A percentile compares a stretch with the other conserved stretches of the same genome.
Conservation (phyloP, 2,888 invertebrate species). For the Eilema caniola region DNA sequence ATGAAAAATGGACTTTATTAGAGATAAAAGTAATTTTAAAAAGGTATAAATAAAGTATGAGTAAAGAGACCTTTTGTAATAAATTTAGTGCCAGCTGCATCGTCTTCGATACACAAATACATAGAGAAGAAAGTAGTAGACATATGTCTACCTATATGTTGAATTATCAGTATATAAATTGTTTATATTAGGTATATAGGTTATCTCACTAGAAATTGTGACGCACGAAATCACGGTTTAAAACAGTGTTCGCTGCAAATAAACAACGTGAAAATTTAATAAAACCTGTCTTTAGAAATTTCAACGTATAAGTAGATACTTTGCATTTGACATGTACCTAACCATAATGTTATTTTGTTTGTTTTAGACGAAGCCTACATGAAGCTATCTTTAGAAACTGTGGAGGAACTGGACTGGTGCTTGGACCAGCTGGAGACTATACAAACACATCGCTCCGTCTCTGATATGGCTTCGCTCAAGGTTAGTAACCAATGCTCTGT, state of each 20-base stretch:
- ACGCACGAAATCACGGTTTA: conserved; percentile 66
- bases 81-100: no score
- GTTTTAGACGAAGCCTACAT: conserved; percentile 95
- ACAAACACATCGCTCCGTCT: conserved; percentile 99
- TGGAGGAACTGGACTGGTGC: conserved; percentile 99
- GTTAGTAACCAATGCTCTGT: conserved; percentile 83
- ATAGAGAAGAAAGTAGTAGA: no score
- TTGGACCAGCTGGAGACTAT: conserved; percentile 99
- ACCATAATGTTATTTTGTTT: conserved; percentile 43
- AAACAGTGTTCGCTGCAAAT: conserved; percentile 52
- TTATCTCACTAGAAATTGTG: conserved; percentile 60
- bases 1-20: no score
- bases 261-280: conserved; percentile 45
- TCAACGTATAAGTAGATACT: not conserved
- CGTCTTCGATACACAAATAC: no score
- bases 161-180: no score
- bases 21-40: no score
- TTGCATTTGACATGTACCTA: conserved; percentile 8
- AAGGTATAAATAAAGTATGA: no score
- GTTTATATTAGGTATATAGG: conserved; percentile 20
- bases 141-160: no score
- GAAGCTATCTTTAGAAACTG: conserved; percentile 97
- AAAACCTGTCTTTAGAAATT: not conserved
- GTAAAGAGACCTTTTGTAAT: no score
- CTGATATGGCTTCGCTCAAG: conserved; percentile 99